Conservation (phyloP, 2,888 invertebrate species). For the Drosophila mercatorum region DNA sequence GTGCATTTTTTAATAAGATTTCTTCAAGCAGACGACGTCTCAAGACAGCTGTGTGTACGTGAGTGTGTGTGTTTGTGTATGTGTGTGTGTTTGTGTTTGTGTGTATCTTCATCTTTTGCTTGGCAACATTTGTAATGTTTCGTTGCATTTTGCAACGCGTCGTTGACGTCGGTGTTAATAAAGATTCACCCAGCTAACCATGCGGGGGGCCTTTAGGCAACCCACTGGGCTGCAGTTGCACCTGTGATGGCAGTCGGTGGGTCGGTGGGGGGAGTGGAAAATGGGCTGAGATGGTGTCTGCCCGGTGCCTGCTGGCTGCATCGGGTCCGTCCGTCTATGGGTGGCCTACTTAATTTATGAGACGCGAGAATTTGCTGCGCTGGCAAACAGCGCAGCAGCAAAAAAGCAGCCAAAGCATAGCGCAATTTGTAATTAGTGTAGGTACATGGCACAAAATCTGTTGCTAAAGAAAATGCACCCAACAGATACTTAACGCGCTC, state of each 20-base stretch:
- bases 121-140: constrained; percentile 80
- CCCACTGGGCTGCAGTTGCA: constrained; percentile 62
- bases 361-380: constrained; percentile 76
- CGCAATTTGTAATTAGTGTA: constrained; percentile 78
- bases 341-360: constrained; percentile 80
- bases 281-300: constrained; percentile 41
- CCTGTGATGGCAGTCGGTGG: constrained; percentile 29
- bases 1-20: constrained; percentile 74
- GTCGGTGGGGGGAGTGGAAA: constrained; percentile 1
- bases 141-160: constrained; percentile 70
- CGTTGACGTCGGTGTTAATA: constrained; percentile 78
- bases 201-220: constrained; percentile 27
- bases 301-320: constrained; percentile 5
- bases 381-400: constrained; percentile 40
- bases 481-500: constrained; percentile 63
- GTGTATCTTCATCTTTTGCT: constrained; percentile 39
- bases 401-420: constrained; percentile 51
- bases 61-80: constrained; percentile 6
- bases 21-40: constrained; percentile 75
- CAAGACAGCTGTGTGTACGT: constrained; percentile 62
- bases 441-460: constrained; percentile 70
- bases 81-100: constrained; percentile 24
- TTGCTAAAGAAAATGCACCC: constrained; percentile 63
- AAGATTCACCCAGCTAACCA: constrained; percentile 64
- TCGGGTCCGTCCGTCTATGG: constrained; percentile 62